phyloP scores from a whole-genome alignment of 2,888 invertebrate species.

The Drosophila ustulata region DNA sequence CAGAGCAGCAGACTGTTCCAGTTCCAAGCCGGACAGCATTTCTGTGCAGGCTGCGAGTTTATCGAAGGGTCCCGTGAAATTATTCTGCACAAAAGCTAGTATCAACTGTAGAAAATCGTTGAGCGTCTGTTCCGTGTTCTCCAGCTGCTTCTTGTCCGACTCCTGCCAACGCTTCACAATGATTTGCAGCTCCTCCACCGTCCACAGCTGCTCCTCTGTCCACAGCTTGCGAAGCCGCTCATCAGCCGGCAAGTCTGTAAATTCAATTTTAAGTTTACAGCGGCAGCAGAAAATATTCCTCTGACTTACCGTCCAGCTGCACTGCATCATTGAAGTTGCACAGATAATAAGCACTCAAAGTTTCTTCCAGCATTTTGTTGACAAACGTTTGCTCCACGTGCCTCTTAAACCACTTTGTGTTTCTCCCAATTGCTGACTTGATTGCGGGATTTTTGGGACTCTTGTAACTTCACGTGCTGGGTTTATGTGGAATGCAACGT shows the following conservation, averaged over 20 bases:
- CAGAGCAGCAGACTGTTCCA: conserved; percentile 46
- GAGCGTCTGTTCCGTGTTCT: conserved; percentile 38
- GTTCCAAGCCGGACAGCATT: conserved; percentile 38
- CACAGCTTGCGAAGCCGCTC: conserved; percentile 68
- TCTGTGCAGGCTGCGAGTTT: conserved; percentile 51
- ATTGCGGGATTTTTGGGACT: background rate
- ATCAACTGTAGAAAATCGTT: conserved; percentile 88
- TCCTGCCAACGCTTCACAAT: conserved; percentile 62
- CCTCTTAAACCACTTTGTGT: background rate
- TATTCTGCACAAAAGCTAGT: conserved; percentile 91
- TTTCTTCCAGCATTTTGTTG: conserved; percentile 51
- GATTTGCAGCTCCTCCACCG: conserved; percentile 51
- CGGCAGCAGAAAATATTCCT: background rate
- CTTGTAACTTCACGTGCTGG: background rate
- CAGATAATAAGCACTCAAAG: conserved; percentile 65
- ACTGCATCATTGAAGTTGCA: conserved; percentile 81
- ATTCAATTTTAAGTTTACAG: background rate
- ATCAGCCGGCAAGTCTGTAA: conserved; percentile 65
- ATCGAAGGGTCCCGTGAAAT: conserved; percentile 91
- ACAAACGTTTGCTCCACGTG: conserved; percentile 31
- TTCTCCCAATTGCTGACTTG: background rate
- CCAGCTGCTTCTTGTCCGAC: conserved; percentile 1
- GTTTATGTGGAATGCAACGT: no score
- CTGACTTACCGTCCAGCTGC: conserved; percentile 51
- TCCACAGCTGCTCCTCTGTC: conserved; percentile 69